Conservation (phyloP, 2,888 invertebrate species). For the Imbricaverruca yamaguchii region DNA sequence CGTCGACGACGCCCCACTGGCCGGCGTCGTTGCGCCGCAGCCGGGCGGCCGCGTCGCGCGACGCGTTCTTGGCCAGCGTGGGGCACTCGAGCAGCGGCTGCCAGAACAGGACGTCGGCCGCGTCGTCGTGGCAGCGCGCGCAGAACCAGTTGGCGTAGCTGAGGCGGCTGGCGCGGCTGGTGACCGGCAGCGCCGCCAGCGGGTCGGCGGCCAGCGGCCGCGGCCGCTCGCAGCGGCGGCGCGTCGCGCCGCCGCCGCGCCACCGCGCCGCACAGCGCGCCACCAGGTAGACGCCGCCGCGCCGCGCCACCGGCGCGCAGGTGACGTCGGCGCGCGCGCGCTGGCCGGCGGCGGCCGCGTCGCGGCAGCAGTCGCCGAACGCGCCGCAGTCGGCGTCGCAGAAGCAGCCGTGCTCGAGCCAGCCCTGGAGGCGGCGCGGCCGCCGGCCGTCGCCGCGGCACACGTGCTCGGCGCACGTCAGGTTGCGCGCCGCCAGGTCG, state of each 20-base stretch:
- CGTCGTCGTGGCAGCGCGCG: constrained; percentile 43
- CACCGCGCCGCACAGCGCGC: not conserved
- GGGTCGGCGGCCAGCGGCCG: constrained; percentile 36
- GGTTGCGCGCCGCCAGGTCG: not conserved
- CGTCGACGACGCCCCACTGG: not conserved
- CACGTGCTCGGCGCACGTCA: not conserved
- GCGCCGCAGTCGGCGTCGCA: not conserved
- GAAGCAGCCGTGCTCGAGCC: not conserved
- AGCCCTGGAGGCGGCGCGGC: not conserved
- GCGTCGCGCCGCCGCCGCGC: not conserved
- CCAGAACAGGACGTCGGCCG: constrained; percentile 39
- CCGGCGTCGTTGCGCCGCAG: not conserved
- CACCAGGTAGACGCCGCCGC: not conserved
- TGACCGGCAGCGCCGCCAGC: constrained; percentile 39
- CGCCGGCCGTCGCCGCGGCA: not conserved
- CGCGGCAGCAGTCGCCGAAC: not conserved
- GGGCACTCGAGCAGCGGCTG: constrained; percentile 42
- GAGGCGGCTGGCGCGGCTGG: constrained; percentile 37
- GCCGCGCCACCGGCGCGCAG: not conserved
- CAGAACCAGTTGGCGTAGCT: constrained; percentile 42
- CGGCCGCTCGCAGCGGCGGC: not conserved
- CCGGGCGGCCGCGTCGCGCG: not conserved
- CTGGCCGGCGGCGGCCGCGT: not conserved
- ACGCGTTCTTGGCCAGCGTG: constrained; percentile 28
- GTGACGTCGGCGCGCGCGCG: not conserved